Evolutionary conservation across 1,140 invertebrate species (phyloP).

Genomic region (Drosophila seguyi): DNA sequence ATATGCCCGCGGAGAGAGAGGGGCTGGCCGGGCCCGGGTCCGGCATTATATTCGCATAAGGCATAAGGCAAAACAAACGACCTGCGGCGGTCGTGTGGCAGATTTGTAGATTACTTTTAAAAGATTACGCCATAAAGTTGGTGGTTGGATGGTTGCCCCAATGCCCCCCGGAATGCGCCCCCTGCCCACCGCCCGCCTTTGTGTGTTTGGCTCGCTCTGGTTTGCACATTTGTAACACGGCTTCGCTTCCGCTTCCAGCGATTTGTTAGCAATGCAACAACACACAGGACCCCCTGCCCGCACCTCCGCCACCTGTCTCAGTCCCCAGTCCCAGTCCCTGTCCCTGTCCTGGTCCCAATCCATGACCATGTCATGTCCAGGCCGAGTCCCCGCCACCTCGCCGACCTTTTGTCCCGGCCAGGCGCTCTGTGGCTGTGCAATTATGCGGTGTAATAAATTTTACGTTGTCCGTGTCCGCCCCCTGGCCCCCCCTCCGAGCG

Average conservation of each 20-base stretch:
- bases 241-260: conserved; percentile 73
- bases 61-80: conserved; percentile 70
- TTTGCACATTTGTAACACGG: conserved; percentile 82
- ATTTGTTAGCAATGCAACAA: conserved; percentile 82
- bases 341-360: conserved; percentile 4
- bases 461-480: conserved; percentile 67
- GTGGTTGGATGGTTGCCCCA: conserved; percentile 58
- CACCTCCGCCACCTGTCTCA: neutral
- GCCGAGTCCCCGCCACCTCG: neutral
- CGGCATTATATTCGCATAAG: conserved; percentile 73
- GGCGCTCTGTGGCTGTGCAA: conserved; percentile 79
- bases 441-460: conserved; percentile 84
- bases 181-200: neutral
- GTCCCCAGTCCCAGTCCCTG: neutral
- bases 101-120: conserved; percentile 83
- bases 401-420: conserved; percentile 23
- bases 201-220: conserved; percentile 53
- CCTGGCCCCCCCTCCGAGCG: conserved; percentile 5
- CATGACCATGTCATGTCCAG: conserved; percentile 6
- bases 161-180: conserved; percentile 6
- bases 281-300: conserved; percentile 29
- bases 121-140: conserved; percentile 83
- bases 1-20: conserved; percentile 44
- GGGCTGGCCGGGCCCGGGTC: conserved; percentile 17
- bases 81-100: conserved; percentile 77